Conservation (phyloP, 1,140 invertebrate genomes). For the Drosophila grimshawi region DNA sequence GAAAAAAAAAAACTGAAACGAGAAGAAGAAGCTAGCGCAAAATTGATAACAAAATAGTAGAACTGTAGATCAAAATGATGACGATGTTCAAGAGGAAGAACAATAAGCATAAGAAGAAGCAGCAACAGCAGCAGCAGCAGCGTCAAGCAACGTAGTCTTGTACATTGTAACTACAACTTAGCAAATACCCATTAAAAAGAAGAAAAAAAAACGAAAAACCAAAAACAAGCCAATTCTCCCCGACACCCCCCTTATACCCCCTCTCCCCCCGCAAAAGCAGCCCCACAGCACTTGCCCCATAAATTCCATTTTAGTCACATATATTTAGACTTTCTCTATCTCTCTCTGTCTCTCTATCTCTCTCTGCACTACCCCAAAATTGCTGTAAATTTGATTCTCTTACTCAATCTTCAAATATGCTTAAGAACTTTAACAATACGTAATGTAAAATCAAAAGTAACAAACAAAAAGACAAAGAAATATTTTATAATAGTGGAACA, state of each 20-base stretch:
- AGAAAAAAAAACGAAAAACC: neutral
- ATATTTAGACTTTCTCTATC: slow-evolving; percentile 14
- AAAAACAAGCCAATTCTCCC: no score
- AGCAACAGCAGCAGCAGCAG: slow-evolving; percentile 31
- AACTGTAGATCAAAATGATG: slow-evolving; percentile 26
- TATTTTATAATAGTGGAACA: slow-evolving; percentile 37
- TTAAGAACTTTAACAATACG: slow-evolving; percentile 21
- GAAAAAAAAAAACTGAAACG: slow-evolving; percentile 48
- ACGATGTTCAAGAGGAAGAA: slow-evolving; percentile 17
- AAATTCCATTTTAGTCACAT: slow-evolving; percentile 33
- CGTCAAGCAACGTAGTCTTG: slow-evolving; percentile 60
- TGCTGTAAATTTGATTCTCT: slow-evolving; percentile 13
- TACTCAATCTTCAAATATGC: neutral
- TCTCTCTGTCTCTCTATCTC: slow-evolving; percentile 9
- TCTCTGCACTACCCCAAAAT: slow-evolving; percentile 22
- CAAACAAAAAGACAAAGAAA: neutral
- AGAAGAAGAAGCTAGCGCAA: neutral
- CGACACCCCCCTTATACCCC: neutral
- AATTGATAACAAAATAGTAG: slow-evolving; percentile 14
- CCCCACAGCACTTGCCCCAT: slow-evolving; percentile 31
- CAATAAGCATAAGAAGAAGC: neutral
- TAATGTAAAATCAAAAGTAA: slow-evolving; percentile 27
- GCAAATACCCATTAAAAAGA: slow-evolving; percentile 8
- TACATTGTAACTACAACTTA: slow-evolving; percentile 65
- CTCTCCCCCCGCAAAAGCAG: slow-evolving; percentile 14